phyloP scores from a whole-genome alignment of 2,113 vertebrate genomes.

The Nestor notabilis region DNA sequence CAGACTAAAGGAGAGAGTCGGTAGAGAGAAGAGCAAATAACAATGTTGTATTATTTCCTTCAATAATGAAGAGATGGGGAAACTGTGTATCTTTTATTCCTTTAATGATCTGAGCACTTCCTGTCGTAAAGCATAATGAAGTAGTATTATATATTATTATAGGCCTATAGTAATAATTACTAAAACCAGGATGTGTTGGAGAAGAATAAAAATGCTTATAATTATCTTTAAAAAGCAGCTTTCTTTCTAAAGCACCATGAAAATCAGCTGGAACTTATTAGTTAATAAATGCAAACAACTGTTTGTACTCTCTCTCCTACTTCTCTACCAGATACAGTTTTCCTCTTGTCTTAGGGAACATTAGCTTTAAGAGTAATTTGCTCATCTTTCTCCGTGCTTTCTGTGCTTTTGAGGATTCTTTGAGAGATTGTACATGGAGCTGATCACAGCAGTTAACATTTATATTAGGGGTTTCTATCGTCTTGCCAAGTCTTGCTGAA shows the following conservation, averaged over 20 bases:
- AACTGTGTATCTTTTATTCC: neutral
- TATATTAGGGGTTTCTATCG: neutral
- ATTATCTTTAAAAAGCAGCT: neutral
- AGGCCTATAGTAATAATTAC: neutral
- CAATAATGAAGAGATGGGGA: neutral
- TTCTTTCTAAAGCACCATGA: neutral
- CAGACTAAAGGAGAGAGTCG: neutral
- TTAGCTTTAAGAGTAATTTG: neutral
- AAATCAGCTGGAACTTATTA: neutral
- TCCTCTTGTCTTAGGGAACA: neutral
- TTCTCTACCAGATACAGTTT: neutral
- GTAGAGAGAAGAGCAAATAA: neutral
- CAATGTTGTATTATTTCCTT: neutral
- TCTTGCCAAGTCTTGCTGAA: neutral
- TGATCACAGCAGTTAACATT: neutral
- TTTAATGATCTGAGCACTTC: neutral
- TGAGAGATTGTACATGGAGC: neutral
- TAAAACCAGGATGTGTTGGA: neutral
- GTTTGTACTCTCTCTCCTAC: neutral
- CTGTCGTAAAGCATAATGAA: neutral
- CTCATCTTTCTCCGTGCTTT: neutral
- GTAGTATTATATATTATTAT: neutral
- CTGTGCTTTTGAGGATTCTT: neutral
- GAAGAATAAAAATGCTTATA: neutral
- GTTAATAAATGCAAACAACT: neutral